Percentiles rank a stretch among this genome's conserved stretches.
Conservation (phyloP, 2,797 vertebrate species). For the Syngnathus acus region DNA sequence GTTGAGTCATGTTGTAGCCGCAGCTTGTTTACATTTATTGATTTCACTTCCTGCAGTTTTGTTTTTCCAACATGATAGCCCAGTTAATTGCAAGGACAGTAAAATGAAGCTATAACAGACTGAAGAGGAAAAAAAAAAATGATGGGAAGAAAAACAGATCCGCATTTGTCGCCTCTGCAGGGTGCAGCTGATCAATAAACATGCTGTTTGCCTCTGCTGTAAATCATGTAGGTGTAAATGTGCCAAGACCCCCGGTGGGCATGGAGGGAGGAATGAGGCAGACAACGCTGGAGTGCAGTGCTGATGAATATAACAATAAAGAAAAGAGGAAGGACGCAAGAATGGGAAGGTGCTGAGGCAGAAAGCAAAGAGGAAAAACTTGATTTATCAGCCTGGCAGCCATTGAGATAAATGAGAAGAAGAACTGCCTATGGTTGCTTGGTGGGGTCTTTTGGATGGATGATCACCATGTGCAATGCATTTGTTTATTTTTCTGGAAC, state of each 20-base stretch:
- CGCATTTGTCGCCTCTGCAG: slow-evolving; percentile 8
- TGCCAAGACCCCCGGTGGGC: slow-evolving; percentile 16
- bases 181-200: slow-evolving; percentile 38
- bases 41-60: slow-evolving; percentile 34
- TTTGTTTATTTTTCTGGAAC: background rate
- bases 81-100: background rate
- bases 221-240: slow-evolving; percentile 24
- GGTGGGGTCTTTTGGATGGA: slow-evolving; percentile 28
- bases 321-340: background rate
- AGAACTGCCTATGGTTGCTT: slow-evolving; percentile 6
- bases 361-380: slow-evolving; percentile 18
- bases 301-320: slow-evolving; percentile 31
- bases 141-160: slow-evolving; percentile 10
- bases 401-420: slow-evolving; percentile 34
- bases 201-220: slow-evolving; percentile 22
- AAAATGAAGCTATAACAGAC: slow-evolving; percentile 10
- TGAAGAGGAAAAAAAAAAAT: background rate
- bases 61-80: too few relatives aligned
- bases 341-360: slow-evolving; percentile 6
- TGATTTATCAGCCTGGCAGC: slow-evolving; percentile 36
- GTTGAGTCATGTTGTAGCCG: slow-evolving; percentile 4
- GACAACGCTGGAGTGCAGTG: slow-evolving; percentile 10
- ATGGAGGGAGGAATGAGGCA: slow-evolving; percentile 12
- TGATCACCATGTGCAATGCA: slow-evolving; percentile 10
- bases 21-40: slow-evolving; percentile 11